phyloP scores from a whole-genome alignment of 2,113 vertebrate genomes.

The Vulpes ferrilata region DNA sequence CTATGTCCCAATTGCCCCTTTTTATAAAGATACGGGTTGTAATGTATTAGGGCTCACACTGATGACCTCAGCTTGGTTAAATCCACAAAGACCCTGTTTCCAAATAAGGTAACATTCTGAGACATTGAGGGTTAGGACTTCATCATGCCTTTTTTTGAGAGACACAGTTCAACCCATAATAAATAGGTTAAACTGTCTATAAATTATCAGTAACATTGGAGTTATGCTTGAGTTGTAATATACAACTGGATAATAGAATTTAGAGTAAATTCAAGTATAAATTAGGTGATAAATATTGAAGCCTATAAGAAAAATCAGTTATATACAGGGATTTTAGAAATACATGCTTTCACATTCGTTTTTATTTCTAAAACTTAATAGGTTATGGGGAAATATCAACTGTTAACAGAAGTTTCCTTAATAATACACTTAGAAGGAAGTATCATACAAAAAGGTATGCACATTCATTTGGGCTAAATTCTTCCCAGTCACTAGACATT shows the following conservation, averaged over 20 bases:
- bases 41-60: background rate
- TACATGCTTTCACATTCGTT: background rate
- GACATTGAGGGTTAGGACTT: background rate
- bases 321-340: background rate
- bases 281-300: background rate
- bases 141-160: background rate
- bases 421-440: background rate
- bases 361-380: constrained; percentile 40
- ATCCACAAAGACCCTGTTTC: background rate
- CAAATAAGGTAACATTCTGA: background rate
- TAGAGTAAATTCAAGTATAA: constrained; percentile 24
- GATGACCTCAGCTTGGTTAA: background rate
- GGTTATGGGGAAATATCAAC: background rate
- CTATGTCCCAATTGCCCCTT: background rate
- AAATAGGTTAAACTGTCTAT: background rate
- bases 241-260: background rate
- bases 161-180: background rate
- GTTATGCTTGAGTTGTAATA: background rate
- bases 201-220: background rate
- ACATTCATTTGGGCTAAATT: background rate
- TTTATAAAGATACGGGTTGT: background rate
- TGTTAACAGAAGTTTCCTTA: constrained; percentile 6
- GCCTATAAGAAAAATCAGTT: background rate
- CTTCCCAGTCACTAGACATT: background rate
- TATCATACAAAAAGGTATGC: background rate